Evolutionary conservation across 2,888 invertebrate species (phyloP).

Genomic region (Cerceris ruficornis): DNA sequence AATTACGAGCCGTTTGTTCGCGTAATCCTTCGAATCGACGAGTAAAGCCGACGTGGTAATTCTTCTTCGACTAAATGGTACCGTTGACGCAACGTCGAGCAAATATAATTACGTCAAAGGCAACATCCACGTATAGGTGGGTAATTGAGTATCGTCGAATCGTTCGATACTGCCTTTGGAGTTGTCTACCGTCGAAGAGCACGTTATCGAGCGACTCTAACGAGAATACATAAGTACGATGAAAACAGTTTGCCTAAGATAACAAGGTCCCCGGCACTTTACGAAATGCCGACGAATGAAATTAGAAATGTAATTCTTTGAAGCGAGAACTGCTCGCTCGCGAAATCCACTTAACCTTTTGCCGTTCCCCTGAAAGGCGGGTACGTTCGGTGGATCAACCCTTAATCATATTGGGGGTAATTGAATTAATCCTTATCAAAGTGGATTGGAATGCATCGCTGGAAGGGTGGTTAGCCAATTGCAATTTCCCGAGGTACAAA

Average conservation of each 20-base stretch:
- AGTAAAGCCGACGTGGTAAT: too few relatives aligned
- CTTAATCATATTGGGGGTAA: slow-evolving; percentile 24
- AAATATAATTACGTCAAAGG: too few relatives aligned
- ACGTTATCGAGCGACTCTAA: not conserved
- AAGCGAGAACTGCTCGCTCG: not conserved
- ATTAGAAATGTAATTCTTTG: slow-evolving; percentile 6
- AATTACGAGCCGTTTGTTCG: too few relatives aligned
- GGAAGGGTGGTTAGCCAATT: slow-evolving; percentile 7
- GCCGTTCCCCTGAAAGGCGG: slow-evolving; percentile 2
- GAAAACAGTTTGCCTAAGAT: not conserved
- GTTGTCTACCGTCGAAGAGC: too few relatives aligned
- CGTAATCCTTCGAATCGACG: too few relatives aligned
- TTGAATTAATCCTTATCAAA: slow-evolving; percentile 27
- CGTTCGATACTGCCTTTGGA: not conserved
- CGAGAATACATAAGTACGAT: not conserved
- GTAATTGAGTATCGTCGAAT: too few relatives aligned
- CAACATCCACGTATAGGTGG: too few relatives aligned
- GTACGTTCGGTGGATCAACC: slow-evolving; percentile 16
- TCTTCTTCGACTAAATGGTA: too few relatives aligned
- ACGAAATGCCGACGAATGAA: not conserved
- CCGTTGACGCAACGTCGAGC: too few relatives aligned
- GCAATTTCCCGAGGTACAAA: slow-evolving; percentile 21
- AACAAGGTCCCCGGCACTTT: not conserved
- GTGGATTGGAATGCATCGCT: slow-evolving; percentile 15
- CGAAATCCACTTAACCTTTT: slow-evolving; percentile 20